A percentile compares a stretch with the other conserved stretches of the same genome.
These are phyloP conservation scores for Aspidoscelis tigris DNA, from an alignment of 2,113 vertebrate genomes.

Conservation along the genomic window DNA sequence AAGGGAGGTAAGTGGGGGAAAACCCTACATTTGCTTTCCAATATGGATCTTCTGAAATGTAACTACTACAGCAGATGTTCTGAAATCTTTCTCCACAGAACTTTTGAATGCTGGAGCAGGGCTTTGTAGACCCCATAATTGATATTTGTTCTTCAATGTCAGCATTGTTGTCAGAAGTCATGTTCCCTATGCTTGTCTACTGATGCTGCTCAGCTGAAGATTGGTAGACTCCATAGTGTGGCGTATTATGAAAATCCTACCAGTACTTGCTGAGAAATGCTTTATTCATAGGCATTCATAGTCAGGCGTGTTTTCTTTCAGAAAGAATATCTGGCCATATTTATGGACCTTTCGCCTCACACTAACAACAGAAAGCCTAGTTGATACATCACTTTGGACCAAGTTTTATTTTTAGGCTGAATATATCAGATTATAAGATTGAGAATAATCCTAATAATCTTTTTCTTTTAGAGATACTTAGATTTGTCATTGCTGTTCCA, in stretches of 20 bases:
- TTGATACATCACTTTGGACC: background rate
- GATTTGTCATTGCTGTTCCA: background rate
- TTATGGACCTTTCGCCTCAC: background rate
- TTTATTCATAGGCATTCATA: background rate
- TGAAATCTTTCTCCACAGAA: too few relatives aligned
- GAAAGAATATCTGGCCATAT: background rate
- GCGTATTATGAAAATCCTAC: background rate
- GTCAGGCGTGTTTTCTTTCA: background rate
- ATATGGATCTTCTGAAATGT: too few relatives aligned
- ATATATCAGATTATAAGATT: background rate
- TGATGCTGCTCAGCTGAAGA: too few relatives aligned
- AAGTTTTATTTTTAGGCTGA: background rate
- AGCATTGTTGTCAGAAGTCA: too few relatives aligned
- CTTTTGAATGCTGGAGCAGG: too few relatives aligned
- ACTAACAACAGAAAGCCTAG: background rate
- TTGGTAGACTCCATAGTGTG: background rate
- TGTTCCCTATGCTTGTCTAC: too few relatives aligned
- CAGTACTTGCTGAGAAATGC: background rate
- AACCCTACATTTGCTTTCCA: too few relatives aligned
- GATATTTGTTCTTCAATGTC: too few relatives aligned
- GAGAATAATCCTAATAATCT: background rate
- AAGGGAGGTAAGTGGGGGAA: too few relatives aligned
- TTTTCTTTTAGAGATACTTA: background rate
- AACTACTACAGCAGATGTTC: too few relatives aligned
- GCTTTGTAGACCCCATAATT: too few relatives aligned